These are phyloP conservation scores for Plebejus anna DNA, from an alignment of 2,888 invertebrate genomes.

Conservation along the genomic window DNA sequence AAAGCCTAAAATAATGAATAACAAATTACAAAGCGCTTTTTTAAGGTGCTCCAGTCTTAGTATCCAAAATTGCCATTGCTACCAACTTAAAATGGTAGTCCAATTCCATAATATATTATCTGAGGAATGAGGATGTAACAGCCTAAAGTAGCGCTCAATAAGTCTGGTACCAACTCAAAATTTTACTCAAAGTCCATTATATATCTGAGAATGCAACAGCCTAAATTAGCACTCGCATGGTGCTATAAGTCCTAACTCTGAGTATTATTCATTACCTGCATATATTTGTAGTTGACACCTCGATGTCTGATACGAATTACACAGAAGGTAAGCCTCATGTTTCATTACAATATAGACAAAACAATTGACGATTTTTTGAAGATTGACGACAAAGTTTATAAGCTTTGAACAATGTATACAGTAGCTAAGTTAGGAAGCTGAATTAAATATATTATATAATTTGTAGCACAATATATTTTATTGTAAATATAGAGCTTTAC, in stretches of 20 bases:
- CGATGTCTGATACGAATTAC: not conserved
- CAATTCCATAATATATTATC: not conserved
- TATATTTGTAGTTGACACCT: not conserved
- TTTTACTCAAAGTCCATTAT: not conserved
- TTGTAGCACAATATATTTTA: not conserved
- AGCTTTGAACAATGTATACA: not conserved
- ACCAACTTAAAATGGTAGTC: not conserved
- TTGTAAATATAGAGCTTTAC: too few relatives aligned
- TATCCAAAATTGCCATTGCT: not conserved
- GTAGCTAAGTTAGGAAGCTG: not conserved
- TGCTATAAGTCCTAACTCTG: not conserved
- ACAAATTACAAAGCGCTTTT: too few relatives aligned
- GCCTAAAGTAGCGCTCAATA: too few relatives aligned
- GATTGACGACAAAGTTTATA: not conserved
- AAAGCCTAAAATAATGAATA: not conserved
- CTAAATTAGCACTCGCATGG: too few relatives aligned
- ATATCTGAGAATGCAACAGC: too few relatives aligned
- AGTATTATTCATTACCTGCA: not conserved
- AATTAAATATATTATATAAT: not conserved
- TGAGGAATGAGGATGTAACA: too few relatives aligned
- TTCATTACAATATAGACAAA: not conserved
- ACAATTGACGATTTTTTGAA: not conserved
- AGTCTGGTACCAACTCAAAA: not conserved
- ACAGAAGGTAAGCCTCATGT: not conserved
- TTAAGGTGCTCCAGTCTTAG: not conserved